Evolutionary conservation across 2,113 vertebrate genomes (phyloP), one percentile per base, ranked within the genome.

Genomic region (Tenrec ecaudatus): DNA sequence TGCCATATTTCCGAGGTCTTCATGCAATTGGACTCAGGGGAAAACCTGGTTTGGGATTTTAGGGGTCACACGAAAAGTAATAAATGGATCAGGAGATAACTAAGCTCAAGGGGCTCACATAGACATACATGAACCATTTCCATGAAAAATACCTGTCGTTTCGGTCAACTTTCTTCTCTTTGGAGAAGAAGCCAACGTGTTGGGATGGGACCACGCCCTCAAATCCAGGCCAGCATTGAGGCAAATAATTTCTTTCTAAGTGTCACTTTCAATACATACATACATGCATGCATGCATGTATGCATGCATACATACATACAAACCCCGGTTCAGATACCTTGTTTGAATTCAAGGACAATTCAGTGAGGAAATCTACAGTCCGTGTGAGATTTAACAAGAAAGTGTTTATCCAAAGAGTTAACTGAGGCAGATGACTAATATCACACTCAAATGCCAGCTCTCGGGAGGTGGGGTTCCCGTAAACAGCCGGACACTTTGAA

Each of bases 401-500:
- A 77, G 91, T 96, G 96, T 98, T 98, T 98, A 96, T 95, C 84
- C 92, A 84, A 95, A 97, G 96, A 96, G 97, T 98, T 97, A 98
- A 53, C 47, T 53, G 47, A 97, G 53, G 73, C 36, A 71, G 97
- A 97, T 97, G 98, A 97, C 94, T 98, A 97, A 98, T 97, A 94
- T 4, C 1, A 92, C 97, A 77, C 11, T 25, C 95, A 80, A 73
- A 83, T 96, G 98, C 97, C 98, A 98, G 97, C 82, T 97, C 97
- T 97, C 85, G 88, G 96, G 97, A 40, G 96, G 97, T 96, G 97
- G 96, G 96, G 96, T 98, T 98, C 97, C 97, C 43, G 93, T 97
- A 97, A 98, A 98, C 96, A 97, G 94, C 77, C 68, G 93, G 97
- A 93, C 95, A 95, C 97, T 98, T 98, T 98, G 98, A 98, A 98